A percentile compares a stretch with the other conserved stretches of the same genome.
phyloP scores from a whole-genome alignment of 2,888 invertebrate genomes.

The Lysandra coridon region DNA sequence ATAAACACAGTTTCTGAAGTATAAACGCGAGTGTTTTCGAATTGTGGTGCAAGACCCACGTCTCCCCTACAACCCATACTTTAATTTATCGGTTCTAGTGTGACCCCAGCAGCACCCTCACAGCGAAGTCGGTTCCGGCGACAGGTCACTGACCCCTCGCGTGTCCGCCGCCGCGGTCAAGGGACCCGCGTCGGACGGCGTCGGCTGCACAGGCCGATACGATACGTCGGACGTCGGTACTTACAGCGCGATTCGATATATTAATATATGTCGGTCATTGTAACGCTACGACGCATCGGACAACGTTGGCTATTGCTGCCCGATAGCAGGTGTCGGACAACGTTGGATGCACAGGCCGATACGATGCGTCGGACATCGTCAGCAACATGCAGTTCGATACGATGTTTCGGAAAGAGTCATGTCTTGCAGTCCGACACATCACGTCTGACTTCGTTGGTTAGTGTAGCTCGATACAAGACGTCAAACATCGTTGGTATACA shows the following conservation, averaged over 20 bases:
- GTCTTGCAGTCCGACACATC: background rate
- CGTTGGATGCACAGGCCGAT: too few species aligned
- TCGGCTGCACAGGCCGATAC: background rate
- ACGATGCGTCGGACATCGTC: background rate
- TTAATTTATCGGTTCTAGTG: background rate
- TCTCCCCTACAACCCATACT: too few species aligned
- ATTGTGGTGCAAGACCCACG: too few species aligned
- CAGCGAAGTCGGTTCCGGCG: slow-evolving; percentile 37
- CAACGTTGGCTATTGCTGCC: too few species aligned
- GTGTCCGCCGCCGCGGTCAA: slow-evolving; percentile 58
- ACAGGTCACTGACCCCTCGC: slow-evolving; percentile 58
- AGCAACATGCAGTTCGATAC: too few species aligned
- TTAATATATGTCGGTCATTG: background rate
- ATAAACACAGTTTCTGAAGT: too few species aligned
- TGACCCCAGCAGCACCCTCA: background rate
- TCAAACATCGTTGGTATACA: too few species aligned
- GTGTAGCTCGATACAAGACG: too few species aligned
- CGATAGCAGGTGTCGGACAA: too few species aligned
- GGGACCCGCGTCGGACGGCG: slow-evolving; percentile 43
- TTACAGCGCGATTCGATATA: too few species aligned
- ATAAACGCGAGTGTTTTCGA: too few species aligned
- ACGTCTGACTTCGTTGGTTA: too few species aligned
- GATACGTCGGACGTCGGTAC: background rate
- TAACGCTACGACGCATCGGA: background rate
- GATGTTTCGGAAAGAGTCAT: background rate